phyloP scores from a whole-genome alignment of 1,140 invertebrate genomes.

The Drosophila trapezifrons region DNA sequence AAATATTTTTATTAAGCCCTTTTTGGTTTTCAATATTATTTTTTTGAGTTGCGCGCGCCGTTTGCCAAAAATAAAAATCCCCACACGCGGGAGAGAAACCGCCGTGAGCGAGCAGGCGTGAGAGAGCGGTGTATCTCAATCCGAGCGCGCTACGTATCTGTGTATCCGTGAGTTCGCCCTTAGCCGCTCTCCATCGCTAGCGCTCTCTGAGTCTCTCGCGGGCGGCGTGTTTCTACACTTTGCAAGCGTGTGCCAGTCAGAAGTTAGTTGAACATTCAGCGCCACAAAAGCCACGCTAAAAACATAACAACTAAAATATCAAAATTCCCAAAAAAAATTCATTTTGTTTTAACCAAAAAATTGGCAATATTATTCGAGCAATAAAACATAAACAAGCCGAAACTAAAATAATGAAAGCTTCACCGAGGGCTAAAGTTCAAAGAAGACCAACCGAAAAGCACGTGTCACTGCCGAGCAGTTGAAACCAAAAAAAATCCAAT shows the following conservation, averaged over 20 bases:
- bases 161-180: slow-evolving; percentile 63
- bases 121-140: slow-evolving; percentile 17
- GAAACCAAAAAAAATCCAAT: slow-evolving; percentile 3
- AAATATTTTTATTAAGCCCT: slow-evolving; percentile 1
- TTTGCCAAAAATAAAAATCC: slow-evolving; percentile 74
- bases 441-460: slow-evolving; percentile 23
- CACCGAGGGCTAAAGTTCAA: slow-evolving; percentile 1
- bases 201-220: slow-evolving; percentile 20
- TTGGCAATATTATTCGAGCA: background rate
- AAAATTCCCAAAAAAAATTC: background rate
- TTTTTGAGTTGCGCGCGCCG: slow-evolving; percentile 70
- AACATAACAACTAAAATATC: slow-evolving; percentile 13
- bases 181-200: slow-evolving; percentile 30
- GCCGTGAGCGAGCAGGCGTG: slow-evolving; percentile 9
- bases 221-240: slow-evolving; percentile 59
- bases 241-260: slow-evolving; percentile 53
- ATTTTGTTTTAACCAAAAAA: slow-evolving; percentile 6
- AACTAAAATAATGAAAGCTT: slow-evolving; percentile 29
- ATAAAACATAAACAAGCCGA: background rate
- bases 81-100: slow-evolving; percentile 54
- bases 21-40: background rate
- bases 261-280: slow-evolving; percentile 52
- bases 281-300: slow-evolving; percentile 47
- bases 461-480: slow-evolving; percentile 47
- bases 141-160: slow-evolving; percentile 18